Evolutionary conservation across 2,113 vertebrate species (phyloP), one percentile per base, ranked within the genome.

Genomic region (Taurulus bubalis): DNA sequence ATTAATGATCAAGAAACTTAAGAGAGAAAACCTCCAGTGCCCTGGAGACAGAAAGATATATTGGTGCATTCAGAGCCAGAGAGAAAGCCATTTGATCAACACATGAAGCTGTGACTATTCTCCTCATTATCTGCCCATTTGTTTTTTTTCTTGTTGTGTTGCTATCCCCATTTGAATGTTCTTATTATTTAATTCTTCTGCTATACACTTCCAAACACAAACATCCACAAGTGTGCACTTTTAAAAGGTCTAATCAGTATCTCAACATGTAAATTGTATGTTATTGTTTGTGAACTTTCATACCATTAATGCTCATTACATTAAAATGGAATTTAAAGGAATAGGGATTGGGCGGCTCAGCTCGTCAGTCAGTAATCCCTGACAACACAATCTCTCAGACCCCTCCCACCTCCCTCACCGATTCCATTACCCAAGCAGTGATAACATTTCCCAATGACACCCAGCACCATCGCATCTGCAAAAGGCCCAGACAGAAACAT

Each of bases 361-460:
- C 85, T 89, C 71, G 51, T 93, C 85, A 85, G 79, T 92, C 94
- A 93, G 90, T 77, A 87, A 90, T 79, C 72, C 58, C 60, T 90
- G 90, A 92, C 91, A 92, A 88, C 87, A 77, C 85, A 90, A 92
- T 94, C 87, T 90, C 85, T 92, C 83, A 74, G 82, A 79, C 70
- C 84, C 80, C 82, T 82, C 87, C 87, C 80, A 80, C 63, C 65
- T 80, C 26, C 11, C 67, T 60, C 60, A 82, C 58, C 66, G 72
- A 91, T 94, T 94, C 92, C 90, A 95, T 95, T 95, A 95, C 79
- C 79, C 73, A 64, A 67, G 78, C 80, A 82, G 88, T 87, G 90
- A 94, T 94, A 94, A 87, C 82, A 94, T 87, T 91, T 92, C 84
- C 79, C 84, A 82, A 74, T 92, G 91, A 93, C 88, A 91, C 84